phyloP scores from a whole-genome alignment of 2,888 invertebrate genomes.

The Pemphredon lugubris region DNA sequence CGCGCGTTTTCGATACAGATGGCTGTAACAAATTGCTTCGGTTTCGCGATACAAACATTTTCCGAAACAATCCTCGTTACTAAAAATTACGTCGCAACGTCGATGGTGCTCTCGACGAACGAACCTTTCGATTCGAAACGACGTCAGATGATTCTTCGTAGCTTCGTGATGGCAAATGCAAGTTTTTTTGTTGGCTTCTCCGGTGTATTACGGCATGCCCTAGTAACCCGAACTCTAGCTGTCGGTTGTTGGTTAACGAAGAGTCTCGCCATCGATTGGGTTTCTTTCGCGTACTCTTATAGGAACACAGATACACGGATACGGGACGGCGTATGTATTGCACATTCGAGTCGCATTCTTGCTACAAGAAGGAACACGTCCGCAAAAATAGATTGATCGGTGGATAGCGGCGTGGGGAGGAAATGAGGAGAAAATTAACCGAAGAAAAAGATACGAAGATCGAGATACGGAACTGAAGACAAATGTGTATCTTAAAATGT shows the following conservation, averaged over 20 bases:
- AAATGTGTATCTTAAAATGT: too few species aligned
- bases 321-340: not conserved
- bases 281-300: constrained; percentile 5
- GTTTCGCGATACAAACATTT: too few species aligned
- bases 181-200: constrained; percentile 59
- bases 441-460: too few species aligned
- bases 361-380: not conserved
- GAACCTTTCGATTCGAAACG: constrained; percentile 13
- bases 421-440: too few species aligned
- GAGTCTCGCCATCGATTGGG: constrained; percentile 46
- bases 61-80: too few species aligned
- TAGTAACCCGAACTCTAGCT: constrained; percentile 51
- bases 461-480: too few species aligned
- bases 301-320: not conserved
- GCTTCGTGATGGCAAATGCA: constrained; percentile 52
- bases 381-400: too few species aligned
- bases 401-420: too few species aligned
- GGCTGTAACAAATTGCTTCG: too few species aligned
- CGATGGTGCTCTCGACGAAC: too few species aligned
- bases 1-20: too few species aligned
- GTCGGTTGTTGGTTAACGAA: constrained; percentile 25
- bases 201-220: constrained; percentile 47
- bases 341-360: not conserved
- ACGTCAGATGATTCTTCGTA: constrained; percentile 28
- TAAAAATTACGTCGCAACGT: too few species aligned